Conservation (phyloP, 2,113 vertebrate species). For the Aegotheles bennettii region DNA sequence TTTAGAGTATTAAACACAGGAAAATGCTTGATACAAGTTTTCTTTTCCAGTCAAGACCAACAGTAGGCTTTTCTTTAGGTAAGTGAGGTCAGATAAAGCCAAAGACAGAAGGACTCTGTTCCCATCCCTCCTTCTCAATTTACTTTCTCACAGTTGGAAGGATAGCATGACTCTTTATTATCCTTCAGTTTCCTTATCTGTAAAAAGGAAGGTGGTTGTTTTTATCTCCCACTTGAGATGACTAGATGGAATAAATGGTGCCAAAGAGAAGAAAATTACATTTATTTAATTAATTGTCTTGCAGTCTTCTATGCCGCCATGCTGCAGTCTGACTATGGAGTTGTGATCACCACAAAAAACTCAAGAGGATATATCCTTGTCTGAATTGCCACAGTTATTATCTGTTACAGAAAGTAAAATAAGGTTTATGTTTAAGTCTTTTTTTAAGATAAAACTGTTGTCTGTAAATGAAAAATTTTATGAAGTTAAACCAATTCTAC, state of each 20-base stretch:
- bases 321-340: not conserved
- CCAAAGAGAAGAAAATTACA: not conserved
- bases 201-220: not conserved
- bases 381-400: slow-evolving; percentile 2
- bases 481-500: not conserved
- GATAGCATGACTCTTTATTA: not conserved
- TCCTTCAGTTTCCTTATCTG: not conserved
- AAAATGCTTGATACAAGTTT: not conserved
- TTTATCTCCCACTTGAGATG: not conserved
- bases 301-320: not conserved
- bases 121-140: not conserved
- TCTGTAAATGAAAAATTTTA: not conserved
- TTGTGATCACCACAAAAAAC: slow-evolving; percentile 9
- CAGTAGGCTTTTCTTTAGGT: not conserved
- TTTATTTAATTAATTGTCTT: slow-evolving; percentile 47
- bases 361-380: slow-evolving; percentile 54
- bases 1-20: not conserved
- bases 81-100: not conserved
- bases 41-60: not conserved
- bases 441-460: not conserved
- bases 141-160: not conserved
- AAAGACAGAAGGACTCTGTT: not conserved
- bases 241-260: not conserved
- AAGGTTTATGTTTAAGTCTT: not conserved
- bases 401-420: slow-evolving; percentile 34